Conservation (phyloP, 2,113 vertebrate species). For the Philantomba maxwellii region DNA sequence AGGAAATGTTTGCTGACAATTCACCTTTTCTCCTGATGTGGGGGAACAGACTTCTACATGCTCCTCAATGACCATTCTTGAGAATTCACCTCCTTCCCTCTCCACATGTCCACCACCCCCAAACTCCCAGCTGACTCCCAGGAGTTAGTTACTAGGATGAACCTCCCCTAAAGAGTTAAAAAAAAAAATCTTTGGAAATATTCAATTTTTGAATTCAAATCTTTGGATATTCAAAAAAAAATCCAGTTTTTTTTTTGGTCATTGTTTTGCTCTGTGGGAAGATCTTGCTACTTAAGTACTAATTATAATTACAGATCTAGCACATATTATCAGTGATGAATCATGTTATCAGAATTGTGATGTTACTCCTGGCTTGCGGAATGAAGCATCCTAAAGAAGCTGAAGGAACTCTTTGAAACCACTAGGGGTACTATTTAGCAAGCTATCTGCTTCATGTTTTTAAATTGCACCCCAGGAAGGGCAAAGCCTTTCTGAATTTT, state of each 20-base stretch:
- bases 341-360: neutral
- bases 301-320: neutral
- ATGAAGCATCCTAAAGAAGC: neutral
- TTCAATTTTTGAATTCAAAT: neutral
- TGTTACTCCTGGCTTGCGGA: neutral
- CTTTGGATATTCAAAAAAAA: neutral
- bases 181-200: neutral
- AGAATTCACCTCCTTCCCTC: neutral
- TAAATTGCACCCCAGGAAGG: neutral
- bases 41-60: neutral
- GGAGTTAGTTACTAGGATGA: neutral
- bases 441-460: neutral
- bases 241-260: neutral
- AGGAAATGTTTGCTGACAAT: conserved; percentile 78
- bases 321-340: neutral
- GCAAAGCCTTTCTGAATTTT: conserved; percentile 8
- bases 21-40: conserved; percentile 67
- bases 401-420: neutral
- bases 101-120: neutral
- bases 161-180: neutral
- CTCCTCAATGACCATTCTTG: neutral
- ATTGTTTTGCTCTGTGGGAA: neutral
- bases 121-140: neutral
- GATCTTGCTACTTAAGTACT: neutral
- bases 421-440: conserved; percentile 10